Evolutionary conservation across 1,140 invertebrate genomes (phyloP).

Genomic region (Listronotus bonariensis): DNA sequence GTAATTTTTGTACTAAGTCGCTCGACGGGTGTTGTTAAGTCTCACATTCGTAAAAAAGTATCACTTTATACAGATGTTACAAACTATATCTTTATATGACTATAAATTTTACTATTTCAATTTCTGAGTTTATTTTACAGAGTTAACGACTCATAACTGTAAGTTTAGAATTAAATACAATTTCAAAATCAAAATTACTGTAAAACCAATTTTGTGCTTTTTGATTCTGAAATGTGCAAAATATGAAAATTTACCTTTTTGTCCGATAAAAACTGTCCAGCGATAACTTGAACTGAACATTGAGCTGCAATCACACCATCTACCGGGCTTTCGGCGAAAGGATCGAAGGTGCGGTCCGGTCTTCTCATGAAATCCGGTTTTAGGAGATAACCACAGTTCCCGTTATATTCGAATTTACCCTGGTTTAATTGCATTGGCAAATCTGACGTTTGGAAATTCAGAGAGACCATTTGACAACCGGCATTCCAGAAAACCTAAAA

Average conservation of each 20-base stretch:
- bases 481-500: slow-evolving; percentile 88
- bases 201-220: no score
- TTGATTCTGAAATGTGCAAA: slow-evolving; percentile 41
- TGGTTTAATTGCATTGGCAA: slow-evolving; percentile 99
- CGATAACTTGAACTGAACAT: slow-evolving; percentile 97
- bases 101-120: no score
- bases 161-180: no score
- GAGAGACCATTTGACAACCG: slow-evolving; percentile 95
- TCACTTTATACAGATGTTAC: no score
- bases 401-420: slow-evolving; percentile 99
- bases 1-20: background rate
- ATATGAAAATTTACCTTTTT: slow-evolving; percentile 72
- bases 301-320: slow-evolving; percentile 99
- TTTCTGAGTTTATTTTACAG: no score
- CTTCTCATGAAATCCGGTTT: slow-evolving; percentile 99
- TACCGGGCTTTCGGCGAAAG: slow-evolving; percentile 98
- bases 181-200: no score
- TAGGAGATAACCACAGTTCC: slow-evolving; percentile 92
- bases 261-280: slow-evolving; percentile 98
- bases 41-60: no score
- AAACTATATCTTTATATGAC: no score
- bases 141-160: no score
- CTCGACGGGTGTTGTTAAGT: no score
- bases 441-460: slow-evolving; percentile 99
- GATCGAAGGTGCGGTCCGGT: slow-evolving; percentile 95